Percentiles rank a stretch among this genome's conserved stretches.
Conservation (phyloP, 2,888 invertebrate species). For the Troides aeacus region DNA sequence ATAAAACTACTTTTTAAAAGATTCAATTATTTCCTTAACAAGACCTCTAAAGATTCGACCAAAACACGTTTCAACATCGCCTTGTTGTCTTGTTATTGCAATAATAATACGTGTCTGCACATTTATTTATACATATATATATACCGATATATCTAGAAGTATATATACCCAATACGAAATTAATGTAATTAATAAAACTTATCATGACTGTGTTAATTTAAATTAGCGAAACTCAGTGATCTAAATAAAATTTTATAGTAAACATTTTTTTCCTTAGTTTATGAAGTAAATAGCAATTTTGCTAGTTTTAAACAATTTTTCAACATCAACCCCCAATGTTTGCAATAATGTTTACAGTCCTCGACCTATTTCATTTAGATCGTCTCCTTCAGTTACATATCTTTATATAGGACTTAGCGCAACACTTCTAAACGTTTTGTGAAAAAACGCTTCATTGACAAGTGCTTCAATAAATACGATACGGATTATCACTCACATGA, state of each 20-base stretch:
- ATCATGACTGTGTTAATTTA: too few relatives aligned
- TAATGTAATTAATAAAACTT: too few relatives aligned
- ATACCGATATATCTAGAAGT: too few relatives aligned
- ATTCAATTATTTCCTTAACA: too few relatives aligned
- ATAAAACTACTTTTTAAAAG: too few relatives aligned
- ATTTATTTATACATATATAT: too few relatives aligned
- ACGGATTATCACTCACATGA: slow-evolving; percentile 28
- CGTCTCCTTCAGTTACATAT: slow-evolving; percentile 6
- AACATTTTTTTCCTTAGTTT: background rate
- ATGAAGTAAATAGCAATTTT: background rate
- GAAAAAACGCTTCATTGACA: slow-evolving; percentile 13
- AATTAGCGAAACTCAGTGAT: background rate
- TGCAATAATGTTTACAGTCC: slow-evolving; percentile 5
- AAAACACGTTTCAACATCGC: too few relatives aligned
- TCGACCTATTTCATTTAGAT: slow-evolving; percentile 6
- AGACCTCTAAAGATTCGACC: too few relatives aligned
- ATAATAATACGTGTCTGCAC: too few relatives aligned
- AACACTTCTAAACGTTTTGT: slow-evolving; percentile 6
- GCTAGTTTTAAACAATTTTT: slow-evolving; percentile 2
- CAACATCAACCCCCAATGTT: slow-evolving; percentile 5
- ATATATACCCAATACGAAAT: too few relatives aligned
- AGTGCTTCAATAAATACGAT: slow-evolving; percentile 18
- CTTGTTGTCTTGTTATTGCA: too few relatives aligned
- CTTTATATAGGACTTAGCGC: slow-evolving; percentile 10
- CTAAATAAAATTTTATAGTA: background rate